These are phyloP conservation scores for Temnothorax nylanderi DNA, from an alignment of 1,140 invertebrate genomes.

Conservation along the genomic window DNA sequence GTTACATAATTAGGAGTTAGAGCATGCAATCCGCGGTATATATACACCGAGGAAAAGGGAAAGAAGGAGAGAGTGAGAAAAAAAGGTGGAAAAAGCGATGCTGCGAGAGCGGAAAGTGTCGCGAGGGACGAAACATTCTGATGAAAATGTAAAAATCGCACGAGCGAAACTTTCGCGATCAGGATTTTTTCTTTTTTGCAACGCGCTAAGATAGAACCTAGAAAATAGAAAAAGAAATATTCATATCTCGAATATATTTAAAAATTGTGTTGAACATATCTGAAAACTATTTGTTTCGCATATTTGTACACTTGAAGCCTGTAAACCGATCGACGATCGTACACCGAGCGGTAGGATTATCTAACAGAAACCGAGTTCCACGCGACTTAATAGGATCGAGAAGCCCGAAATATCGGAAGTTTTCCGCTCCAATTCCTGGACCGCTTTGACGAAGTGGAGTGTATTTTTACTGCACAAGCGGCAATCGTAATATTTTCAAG, in stretches of 20 bases:
- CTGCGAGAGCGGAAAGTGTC: not conserved
- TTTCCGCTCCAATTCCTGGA: not conserved
- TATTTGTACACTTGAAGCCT: not conserved
- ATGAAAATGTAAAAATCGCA: slow-evolving; percentile 49
- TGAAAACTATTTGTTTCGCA: not conserved
- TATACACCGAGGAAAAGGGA: not conserved
- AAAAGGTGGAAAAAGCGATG: not conserved
- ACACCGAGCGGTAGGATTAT: not conserved
- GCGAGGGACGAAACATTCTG: slow-evolving; percentile 18
- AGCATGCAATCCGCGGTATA: not conserved
- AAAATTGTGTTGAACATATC: not conserved
- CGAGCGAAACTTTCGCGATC: not conserved
- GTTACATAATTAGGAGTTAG: slow-evolving; percentile 50
- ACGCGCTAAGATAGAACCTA: not conserved
- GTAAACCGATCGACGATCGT: not conserved
- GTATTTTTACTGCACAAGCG: not conserved
- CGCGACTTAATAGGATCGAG: not conserved
- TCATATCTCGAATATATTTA: not conserved
- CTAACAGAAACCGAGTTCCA: not conserved
- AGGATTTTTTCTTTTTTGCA: not conserved
- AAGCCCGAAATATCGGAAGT: slow-evolving; percentile 10
- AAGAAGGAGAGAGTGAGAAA: not conserved
- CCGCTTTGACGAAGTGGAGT: not conserved
- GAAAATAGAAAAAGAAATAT: not conserved
- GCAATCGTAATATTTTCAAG: not conserved